Evolutionary conservation across 1,140 invertebrate species (phyloP).

Genomic region (Trichogramma pretiosum): DNA sequence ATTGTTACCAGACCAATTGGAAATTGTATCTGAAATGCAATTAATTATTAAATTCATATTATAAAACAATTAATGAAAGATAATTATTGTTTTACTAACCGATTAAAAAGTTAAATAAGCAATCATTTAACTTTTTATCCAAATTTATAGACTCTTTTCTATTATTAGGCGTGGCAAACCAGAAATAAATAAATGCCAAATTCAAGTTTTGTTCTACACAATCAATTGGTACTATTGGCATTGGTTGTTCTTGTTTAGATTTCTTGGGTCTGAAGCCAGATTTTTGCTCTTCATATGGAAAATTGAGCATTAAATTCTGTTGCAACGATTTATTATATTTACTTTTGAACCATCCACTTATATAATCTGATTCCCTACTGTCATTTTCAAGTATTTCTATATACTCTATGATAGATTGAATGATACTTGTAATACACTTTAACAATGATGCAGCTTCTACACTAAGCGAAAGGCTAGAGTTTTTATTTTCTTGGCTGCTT

Average conservation of each 20-base stretch:
- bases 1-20: constrained; percentile 25
- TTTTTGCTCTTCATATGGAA: constrained; percentile 44
- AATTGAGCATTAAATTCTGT: constrained; percentile 45
- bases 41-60: constrained; percentile 16
- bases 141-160: constrained; percentile 22
- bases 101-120: constrained; percentile 25
- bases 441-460: constrained; percentile 50
- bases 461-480: constrained; percentile 39
- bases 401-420: constrained; percentile 48
- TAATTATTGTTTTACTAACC: constrained; percentile 20
- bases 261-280: constrained; percentile 20
- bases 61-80: constrained; percentile 1
- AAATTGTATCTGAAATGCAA: constrained; percentile 27
- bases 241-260: constrained; percentile 25
- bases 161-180: constrained; percentile 27
- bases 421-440: constrained; percentile 48
- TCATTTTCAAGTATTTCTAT: constrained; percentile 40
- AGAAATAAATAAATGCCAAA: constrained; percentile 35
- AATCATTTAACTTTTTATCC: constrained; percentile 23
- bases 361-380: constrained; percentile 30
- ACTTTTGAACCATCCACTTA: constrained; percentile 38
- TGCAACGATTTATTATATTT: constrained; percentile 46
- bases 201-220: constrained; percentile 34
- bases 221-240: no score
- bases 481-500: constrained; percentile 30